Conservation (phyloP, 2,888 invertebrate genomes). For the Dynastes grantii region DNA sequence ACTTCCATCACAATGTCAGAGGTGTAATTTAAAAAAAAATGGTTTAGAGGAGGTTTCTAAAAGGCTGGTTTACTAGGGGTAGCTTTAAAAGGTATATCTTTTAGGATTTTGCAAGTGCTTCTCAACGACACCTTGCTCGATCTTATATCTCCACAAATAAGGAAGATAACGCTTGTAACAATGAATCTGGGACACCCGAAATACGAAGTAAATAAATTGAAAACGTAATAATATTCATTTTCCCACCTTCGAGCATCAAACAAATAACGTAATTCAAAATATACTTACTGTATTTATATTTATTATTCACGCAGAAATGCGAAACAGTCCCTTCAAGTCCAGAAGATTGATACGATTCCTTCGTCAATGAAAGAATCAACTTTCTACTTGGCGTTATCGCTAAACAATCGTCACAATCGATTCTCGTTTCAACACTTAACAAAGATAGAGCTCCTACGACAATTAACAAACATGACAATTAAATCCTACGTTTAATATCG, state of each 20-base stretch:
- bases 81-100: too few species aligned
- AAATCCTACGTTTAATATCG: conserved; percentile 26
- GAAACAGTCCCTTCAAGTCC: conserved; percentile 74
- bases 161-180: too few species aligned
- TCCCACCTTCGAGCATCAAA: background rate
- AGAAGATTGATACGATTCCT: conserved; percentile 72
- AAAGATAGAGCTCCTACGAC: conserved; percentile 70
- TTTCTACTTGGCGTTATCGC: conserved; percentile 72
- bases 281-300: conserved; percentile 72
- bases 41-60: too few species aligned
- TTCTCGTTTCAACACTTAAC: conserved; percentile 70
- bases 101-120: too few species aligned
- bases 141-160: too few species aligned
- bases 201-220: background rate
- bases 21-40: too few species aligned
- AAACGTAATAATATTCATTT: background rate
- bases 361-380: conserved; percentile 71
- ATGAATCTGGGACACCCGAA: too few species aligned
- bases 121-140: too few species aligned
- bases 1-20: too few species aligned
- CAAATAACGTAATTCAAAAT: background rate
- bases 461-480: conserved; percentile 45
- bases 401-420: conserved; percentile 73
- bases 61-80: too few species aligned
- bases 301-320: conserved; percentile 67